Conservation (phyloP, 2,113 vertebrate genomes). For the Marcusenius ussheri region DNA sequence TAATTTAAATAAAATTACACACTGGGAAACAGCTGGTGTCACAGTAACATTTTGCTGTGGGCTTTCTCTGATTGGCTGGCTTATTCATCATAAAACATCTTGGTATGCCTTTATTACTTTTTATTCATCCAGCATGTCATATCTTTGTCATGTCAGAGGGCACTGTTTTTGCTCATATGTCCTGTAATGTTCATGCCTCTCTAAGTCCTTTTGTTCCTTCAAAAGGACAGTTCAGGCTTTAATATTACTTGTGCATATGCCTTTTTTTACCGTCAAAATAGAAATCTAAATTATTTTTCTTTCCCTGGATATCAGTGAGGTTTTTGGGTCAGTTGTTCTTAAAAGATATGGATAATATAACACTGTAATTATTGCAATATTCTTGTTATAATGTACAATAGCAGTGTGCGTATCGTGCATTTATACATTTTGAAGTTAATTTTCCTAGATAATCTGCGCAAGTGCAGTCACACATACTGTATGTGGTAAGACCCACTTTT, state of each 20-base stretch:
- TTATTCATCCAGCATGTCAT: neutral
- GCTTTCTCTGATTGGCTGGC: neutral
- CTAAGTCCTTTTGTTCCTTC: neutral
- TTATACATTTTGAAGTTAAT: neutral
- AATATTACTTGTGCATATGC: neutral
- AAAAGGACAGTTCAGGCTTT: neutral
- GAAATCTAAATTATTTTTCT: neutral
- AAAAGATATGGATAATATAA: neutral
- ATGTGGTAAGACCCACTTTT: neutral
- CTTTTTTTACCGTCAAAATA: neutral
- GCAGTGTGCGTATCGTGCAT: neutral
- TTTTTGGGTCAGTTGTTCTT: neutral
- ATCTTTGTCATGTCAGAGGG: neutral
- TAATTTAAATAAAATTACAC: constrained; percentile 1
- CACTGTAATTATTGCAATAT: neutral
- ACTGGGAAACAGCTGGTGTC: neutral
- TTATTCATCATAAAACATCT: neutral
- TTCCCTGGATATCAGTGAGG: neutral
- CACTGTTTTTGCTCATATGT: neutral
- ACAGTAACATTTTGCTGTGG: neutral
- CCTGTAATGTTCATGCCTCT: neutral
- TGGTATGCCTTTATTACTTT: neutral
- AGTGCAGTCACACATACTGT: neutral
- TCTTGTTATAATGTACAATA: neutral
- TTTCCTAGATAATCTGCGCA: neutral